Evolutionary conservation across 2,888 invertebrate species (phyloP).

Genomic region (Dorcus hopei): DNA sequence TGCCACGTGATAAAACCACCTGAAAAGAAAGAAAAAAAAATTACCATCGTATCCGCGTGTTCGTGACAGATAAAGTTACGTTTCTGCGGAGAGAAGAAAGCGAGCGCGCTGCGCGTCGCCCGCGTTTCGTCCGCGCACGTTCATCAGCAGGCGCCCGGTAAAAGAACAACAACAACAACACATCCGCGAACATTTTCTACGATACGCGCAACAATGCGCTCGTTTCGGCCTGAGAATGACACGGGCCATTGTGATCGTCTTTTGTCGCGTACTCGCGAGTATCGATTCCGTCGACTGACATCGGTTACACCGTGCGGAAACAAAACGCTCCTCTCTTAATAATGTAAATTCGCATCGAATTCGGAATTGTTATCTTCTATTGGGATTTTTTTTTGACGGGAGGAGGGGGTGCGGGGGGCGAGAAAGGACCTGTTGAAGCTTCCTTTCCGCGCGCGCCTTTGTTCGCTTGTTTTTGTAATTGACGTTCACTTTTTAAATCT

Average conservation of each 20-base stretch:
- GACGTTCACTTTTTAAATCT: not conserved
- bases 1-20: no score
- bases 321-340: slow-evolving; percentile 29
- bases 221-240: slow-evolving; percentile 42
- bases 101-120: not conserved
- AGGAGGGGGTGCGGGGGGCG: not conserved
- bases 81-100: slow-evolving; percentile 1
- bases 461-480: slow-evolving; percentile 1
- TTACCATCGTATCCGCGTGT: slow-evolving; percentile 1
- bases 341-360: slow-evolving; percentile 32
- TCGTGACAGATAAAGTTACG: slow-evolving; percentile 16
- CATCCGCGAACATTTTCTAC: slow-evolving; percentile 29
- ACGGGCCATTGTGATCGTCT: slow-evolving; percentile 37
- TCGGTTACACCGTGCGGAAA: slow-evolving; percentile 28
- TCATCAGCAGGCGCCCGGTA: slow-evolving; percentile 17
- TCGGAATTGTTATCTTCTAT: slow-evolving; percentile 26
- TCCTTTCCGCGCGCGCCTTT: not conserved
- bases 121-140: slow-evolving; percentile 6
- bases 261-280: slow-evolving; percentile 36
- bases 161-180: slow-evolving; percentile 35
- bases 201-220: slow-evolving; percentile 32
- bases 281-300: slow-evolving; percentile 30
- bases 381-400: slow-evolving; percentile 18
- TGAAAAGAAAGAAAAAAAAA: no score
- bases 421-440: slow-evolving; percentile 24